These are phyloP conservation scores for Anticlea derivata DNA, from an alignment of 2,888 invertebrate genomes.

Conservation along the genomic window DNA sequence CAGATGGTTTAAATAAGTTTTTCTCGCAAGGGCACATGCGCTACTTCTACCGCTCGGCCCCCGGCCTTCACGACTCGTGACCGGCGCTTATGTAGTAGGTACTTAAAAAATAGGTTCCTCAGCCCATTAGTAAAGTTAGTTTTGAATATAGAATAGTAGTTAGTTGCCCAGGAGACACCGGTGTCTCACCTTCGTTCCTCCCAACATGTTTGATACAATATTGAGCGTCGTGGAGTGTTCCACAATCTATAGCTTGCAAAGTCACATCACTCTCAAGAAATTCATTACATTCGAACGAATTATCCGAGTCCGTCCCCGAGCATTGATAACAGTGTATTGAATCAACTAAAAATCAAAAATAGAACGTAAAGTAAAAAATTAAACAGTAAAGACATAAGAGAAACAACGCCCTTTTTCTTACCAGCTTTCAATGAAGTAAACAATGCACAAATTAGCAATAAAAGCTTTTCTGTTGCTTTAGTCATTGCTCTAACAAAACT, in stretches of 20 bases:
- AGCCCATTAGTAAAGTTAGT: neutral
- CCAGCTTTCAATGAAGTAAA: slow-evolving; percentile 52
- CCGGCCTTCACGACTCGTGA: no score
- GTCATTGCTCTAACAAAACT: slow-evolving; percentile 38
- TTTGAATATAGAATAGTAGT: neutral
- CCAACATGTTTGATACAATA: slow-evolving; percentile 98
- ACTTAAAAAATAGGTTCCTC: no score
- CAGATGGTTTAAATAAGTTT: no score
- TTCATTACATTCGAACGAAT: slow-evolving; percentile 93
- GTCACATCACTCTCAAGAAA: slow-evolving; percentile 87
- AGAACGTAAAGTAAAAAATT: slow-evolving; percentile 41
- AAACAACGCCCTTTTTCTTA: slow-evolving; percentile 58
- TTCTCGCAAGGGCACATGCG: no score
- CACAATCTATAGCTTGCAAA: slow-evolving; percentile 88
- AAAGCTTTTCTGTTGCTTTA: slow-evolving; percentile 29
- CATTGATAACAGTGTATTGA: slow-evolving; percentile 95
- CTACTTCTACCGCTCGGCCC: no score
- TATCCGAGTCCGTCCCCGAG: slow-evolving; percentile 89
- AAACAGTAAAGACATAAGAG: slow-evolving; percentile 34
- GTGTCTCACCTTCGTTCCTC: slow-evolving; percentile 91
- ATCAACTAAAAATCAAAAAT: slow-evolving; percentile 75
- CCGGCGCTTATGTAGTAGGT: no score
- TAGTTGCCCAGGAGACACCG: slow-evolving; percentile 19
- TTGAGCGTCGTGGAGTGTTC: slow-evolving; percentile 91
- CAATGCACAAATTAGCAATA: slow-evolving; percentile 42